Percentiles rank a stretch among this genome's conserved stretches.
Evolutionary conservation across 2,888 invertebrate genomes (phyloP).

Genomic region (Clivina fossor): DNA sequence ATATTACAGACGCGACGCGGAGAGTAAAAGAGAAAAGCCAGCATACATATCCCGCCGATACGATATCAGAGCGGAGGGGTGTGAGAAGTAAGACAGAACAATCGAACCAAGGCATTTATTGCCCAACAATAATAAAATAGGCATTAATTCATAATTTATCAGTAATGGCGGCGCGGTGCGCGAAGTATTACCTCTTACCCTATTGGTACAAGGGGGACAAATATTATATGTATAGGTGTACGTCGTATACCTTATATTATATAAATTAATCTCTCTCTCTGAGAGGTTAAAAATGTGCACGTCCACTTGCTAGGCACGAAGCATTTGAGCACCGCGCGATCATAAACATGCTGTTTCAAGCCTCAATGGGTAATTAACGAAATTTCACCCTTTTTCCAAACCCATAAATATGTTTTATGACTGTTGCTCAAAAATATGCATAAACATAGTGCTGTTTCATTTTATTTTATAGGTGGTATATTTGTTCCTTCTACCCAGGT

Average conservation of each 20-base stretch:
- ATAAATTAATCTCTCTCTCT: slow-evolving; percentile 29
- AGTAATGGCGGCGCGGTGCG: slow-evolving; percentile 2
- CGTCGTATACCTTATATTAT: too few species aligned
- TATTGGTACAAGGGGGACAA: too few species aligned
- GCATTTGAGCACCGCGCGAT: slow-evolving; percentile 15
- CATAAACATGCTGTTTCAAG: slow-evolving; percentile 38
- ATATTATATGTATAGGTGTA: too few species aligned
- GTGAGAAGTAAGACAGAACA: too few species aligned
- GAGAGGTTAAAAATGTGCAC: slow-evolving; percentile 10
- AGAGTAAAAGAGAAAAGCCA: too few species aligned
- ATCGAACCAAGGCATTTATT: slow-evolving; percentile 11
- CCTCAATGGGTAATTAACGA: slow-evolving; percentile 41
- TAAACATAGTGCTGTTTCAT: slow-evolving; percentile 17
- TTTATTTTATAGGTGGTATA: not conserved
- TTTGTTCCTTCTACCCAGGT: not conserved
- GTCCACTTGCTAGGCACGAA: slow-evolving; percentile 10
- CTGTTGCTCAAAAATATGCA: slow-evolving; percentile 38
- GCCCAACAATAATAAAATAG: slow-evolving; percentile 21
- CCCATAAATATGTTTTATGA: slow-evolving; percentile 37
- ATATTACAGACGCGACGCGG: too few species aligned
- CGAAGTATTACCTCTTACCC: not conserved
- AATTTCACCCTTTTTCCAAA: slow-evolving; percentile 42
- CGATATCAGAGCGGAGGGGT: too few species aligned
- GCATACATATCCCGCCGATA: too few species aligned
- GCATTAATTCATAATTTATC: slow-evolving; percentile 23